Conservation (phyloP, 2,888 invertebrate genomes). For the Phortica magna region DNA sequence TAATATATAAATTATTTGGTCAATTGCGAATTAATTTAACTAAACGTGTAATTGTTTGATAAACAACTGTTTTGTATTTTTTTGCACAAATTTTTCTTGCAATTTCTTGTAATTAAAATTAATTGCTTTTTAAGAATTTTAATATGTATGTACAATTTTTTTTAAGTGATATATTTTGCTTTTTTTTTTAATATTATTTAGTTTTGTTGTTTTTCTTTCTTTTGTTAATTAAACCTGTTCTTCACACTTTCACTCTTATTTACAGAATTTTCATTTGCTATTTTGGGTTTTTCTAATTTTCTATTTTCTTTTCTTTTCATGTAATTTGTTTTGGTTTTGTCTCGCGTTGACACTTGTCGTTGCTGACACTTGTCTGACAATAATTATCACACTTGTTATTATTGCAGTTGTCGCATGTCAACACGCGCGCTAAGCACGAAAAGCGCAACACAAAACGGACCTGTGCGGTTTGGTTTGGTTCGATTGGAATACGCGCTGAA, state of each 20-base stretch:
- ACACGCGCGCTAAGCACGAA: slow-evolving; percentile 42
- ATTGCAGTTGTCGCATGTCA: slow-evolving; percentile 41
- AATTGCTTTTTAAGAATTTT: slow-evolving; percentile 34
- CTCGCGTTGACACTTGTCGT: slow-evolving; percentile 36
- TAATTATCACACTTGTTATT: slow-evolving; percentile 55
- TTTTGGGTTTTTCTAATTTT: slow-evolving; percentile 10
- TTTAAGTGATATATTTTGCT: slow-evolving; percentile 13
- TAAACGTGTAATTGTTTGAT: too few relatives aligned
- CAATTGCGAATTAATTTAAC: too few relatives aligned
- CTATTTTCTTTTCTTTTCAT: neutral
- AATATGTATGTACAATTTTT: neutral
- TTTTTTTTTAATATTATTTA: neutral
- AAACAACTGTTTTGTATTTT: too few relatives aligned
- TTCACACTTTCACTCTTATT: slow-evolving; percentile 19
- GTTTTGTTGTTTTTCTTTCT: neutral
- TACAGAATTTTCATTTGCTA: slow-evolving; percentile 1
- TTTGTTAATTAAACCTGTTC: slow-evolving; percentile 11
- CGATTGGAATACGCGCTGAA: slow-evolving; percentile 19
- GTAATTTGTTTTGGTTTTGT: neutral
- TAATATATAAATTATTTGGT: too few relatives aligned
- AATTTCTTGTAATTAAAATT: slow-evolving; percentile 38
- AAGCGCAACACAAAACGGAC: slow-evolving; percentile 37
- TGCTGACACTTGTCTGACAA: slow-evolving; percentile 31
- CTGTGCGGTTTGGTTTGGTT: slow-evolving; percentile 15
- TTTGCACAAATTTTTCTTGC: neutral